Evolutionary conservation across 2,797 vertebrate species (phyloP), one percentile per base, ranked within the genome.

Genomic region (Danio choprae): DNA sequence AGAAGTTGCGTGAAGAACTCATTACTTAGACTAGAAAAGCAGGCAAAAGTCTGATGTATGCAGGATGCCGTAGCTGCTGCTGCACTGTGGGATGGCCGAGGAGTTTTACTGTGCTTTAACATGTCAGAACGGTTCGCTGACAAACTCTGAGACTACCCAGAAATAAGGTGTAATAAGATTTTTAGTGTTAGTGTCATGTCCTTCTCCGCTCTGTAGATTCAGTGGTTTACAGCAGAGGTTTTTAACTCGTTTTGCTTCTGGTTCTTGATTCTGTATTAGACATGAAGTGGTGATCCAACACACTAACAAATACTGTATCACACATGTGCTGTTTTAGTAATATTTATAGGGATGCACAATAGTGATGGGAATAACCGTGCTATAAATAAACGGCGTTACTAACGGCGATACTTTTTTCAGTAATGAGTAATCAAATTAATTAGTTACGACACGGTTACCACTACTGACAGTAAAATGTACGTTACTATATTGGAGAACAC

Each of bases 1-100:
- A 77, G 80, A 48, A 85, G 81, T 83, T 83, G 87, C 77, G 81
- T 81, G 74, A 81, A 85, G 85, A 89, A 87, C 86, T 84, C 84
- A 58, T 81, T 67, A 77, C 67, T 60, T 60, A 56, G 70, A 36
- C 46, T 50, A 58, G 55, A 48, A 69, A 43, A 29, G n/a, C 4
- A 38, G 12, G 12, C 50, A 51, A 44, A 50, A 13, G 48, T 22
- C 29, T 5, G 36, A 20, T 44, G 53, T 15, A n/a, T 18, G 63
- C 12, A n/a, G 56, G 60, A 48, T 1, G 20, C 53, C 22, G 56
- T 9, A 46, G 13, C 15, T 6, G 3, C 65, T 44, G 60, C 29
- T 15, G 40, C 40, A 55, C 12, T 72, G 68, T 36, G 51, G 44
- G 43, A 53, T 60, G 56, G 58, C 18, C 13, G 1, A 4, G 13